Conservation (phyloP, 2,797 vertebrate species). For the Myotis daubentonii region DNA sequence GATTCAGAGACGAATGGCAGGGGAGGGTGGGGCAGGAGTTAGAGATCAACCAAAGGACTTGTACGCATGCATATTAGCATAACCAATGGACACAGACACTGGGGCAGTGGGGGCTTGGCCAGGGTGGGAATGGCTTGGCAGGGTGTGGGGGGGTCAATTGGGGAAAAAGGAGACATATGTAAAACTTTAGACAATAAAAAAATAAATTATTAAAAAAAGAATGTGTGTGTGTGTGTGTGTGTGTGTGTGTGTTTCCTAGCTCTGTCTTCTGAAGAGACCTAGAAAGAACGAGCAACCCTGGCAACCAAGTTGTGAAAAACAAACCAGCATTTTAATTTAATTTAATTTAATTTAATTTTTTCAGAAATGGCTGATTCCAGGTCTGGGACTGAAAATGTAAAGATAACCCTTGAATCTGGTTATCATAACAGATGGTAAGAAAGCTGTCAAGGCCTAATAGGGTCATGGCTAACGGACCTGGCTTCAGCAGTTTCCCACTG, state of each 20-base stretch:
- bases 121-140: no score
- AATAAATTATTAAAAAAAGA: no score
- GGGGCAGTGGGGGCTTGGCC: no score
- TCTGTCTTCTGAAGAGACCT: background rate
- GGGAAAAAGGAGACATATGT: no score
- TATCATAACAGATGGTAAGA: background rate
- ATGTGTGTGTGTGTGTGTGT: background rate
- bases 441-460: background rate
- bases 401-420: constrained; percentile 9
- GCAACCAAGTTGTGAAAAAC: background rate
- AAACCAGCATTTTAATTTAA: background rate
- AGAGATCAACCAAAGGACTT: no score
- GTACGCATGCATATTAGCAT: no score
- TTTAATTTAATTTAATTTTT: background rate
- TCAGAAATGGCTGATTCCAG: background rate
- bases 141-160: no score
- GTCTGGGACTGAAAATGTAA: background rate
- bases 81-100: no score
- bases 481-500: background rate
- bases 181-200: no score
- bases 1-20: no score
- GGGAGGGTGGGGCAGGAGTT: no score
- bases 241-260: background rate
- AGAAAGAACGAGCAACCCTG: background rate
- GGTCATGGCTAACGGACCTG: background rate